phyloP scores from a whole-genome alignment of 2,888 invertebrate species.

The Neoascia interrupta region DNA sequence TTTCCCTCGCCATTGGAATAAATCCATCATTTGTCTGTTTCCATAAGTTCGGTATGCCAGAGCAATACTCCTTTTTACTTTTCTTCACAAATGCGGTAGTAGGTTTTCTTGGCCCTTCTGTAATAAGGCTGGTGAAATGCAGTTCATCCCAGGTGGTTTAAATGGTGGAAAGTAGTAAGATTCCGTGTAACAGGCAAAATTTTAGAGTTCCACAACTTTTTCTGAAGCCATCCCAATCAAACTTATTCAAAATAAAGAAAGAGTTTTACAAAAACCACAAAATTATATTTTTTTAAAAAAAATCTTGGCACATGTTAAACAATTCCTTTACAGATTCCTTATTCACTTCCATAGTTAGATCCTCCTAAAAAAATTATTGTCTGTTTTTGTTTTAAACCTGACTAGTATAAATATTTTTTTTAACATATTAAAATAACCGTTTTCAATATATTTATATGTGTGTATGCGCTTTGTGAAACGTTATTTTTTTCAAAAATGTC shows the following conservation, averaged over 20 bases:
- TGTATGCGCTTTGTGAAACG: slow-evolving; percentile 53
- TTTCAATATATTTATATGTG: slow-evolving; percentile 5
- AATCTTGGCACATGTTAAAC: slow-evolving; percentile 42
- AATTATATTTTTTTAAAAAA: slow-evolving; percentile 51
- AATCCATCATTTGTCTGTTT: too few species aligned
- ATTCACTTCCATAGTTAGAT: slow-evolving; percentile 4
- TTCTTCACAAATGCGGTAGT: too few species aligned
- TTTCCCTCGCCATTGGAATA: too few species aligned
- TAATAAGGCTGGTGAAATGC: too few species aligned
- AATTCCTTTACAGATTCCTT: slow-evolving; percentile 5
- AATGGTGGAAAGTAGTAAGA: too few species aligned
- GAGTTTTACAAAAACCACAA: slow-evolving; percentile 44
- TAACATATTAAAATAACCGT: slow-evolving; percentile 2
- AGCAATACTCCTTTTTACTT: too few species aligned
- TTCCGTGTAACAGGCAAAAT: too few species aligned
- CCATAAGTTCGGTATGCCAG: too few species aligned
- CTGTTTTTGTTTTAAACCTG: slow-evolving; percentile 35
- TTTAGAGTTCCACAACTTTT: too few species aligned
- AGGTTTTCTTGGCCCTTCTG: too few species aligned
- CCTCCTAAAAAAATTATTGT: slow-evolving; percentile 33
- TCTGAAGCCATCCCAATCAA: too few species aligned
- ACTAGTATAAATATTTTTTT: slow-evolving; percentile 52
- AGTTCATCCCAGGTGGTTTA: too few species aligned
- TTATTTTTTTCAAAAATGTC: slow-evolving; percentile 20
- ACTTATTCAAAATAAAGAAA: not conserved